Conservation (phyloP, 1,140 invertebrate genomes). For the Drosophila pectinifera region DNA sequence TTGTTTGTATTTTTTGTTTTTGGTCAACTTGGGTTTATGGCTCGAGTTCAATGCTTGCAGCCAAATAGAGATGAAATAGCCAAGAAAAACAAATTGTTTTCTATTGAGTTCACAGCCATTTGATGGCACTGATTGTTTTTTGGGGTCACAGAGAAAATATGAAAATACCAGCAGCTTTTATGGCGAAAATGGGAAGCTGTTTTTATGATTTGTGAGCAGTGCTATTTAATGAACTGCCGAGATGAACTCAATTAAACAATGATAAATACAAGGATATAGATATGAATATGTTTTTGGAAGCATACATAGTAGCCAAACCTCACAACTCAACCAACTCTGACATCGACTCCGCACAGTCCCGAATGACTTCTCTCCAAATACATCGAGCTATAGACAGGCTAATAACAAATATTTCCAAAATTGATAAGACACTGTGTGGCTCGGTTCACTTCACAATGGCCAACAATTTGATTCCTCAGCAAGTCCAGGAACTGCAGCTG, state of each 20-base stretch:
- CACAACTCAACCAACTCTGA: background rate
- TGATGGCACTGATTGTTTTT: conserved; percentile 35
- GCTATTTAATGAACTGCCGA: conserved; percentile 4
- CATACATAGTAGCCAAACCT: background rate
- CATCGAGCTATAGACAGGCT: conserved; percentile 1
- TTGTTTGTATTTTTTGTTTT: conserved; percentile 22
- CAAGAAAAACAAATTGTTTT: conserved; percentile 33
- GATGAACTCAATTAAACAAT: background rate
- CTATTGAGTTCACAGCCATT: conserved; percentile 44
- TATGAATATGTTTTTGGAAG: too few species aligned
- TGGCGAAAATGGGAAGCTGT: background rate
- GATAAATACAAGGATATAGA: too few species aligned
- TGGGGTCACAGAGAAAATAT: conserved; percentile 39
- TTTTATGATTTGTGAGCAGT: conserved; percentile 15
- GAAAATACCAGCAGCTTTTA: conserved; percentile 13
- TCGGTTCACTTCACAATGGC: conserved; percentile 11
- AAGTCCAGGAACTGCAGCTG: conserved; percentile 3
- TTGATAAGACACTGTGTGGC: conserved; percentile 2
- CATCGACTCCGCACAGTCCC: background rate
- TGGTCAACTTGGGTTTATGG: conserved; percentile 51
- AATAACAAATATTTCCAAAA: conserved; percentile 24
- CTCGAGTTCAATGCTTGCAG: conserved; percentile 65
- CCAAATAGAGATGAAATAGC: conserved; percentile 21
- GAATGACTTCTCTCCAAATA: background rate
- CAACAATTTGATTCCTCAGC: background rate